phyloP scores from a whole-genome alignment of 2,113 vertebrate species.

The Orientallactaga bullata region DNA sequence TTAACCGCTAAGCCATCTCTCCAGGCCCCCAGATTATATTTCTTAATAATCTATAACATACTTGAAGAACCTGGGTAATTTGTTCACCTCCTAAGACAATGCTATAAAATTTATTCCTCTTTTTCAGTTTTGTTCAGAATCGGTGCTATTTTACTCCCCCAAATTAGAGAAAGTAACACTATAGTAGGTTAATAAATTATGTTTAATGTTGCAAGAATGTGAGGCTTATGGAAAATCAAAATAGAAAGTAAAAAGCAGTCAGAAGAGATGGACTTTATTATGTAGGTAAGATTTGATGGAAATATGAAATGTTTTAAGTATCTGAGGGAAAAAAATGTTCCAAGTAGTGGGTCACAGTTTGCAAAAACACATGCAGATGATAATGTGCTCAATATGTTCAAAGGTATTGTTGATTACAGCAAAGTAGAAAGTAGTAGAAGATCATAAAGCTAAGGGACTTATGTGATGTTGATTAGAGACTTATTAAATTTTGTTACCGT shows the following conservation, averaged over 20 bases:
- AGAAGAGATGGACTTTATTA: slow-evolving; percentile 16
- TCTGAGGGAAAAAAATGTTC: background rate
- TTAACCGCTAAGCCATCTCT: too few relatives aligned
- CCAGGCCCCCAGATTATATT: background rate
- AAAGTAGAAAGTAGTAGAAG: background rate
- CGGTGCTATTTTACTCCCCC: background rate
- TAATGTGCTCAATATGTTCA: background rate
- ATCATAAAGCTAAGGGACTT: background rate
- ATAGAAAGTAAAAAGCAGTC: background rate
- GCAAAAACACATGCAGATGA: background rate
- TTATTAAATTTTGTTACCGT: background rate
- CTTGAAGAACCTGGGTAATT: background rate
- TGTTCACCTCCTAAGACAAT: background rate
- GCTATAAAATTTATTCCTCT: slow-evolving; percentile 26
- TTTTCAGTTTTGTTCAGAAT: slow-evolving; percentile 26
- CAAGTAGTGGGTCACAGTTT: background rate
- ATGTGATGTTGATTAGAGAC: background rate
- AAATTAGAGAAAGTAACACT: background rate
- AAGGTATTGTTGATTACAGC: background rate
- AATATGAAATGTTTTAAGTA: background rate
- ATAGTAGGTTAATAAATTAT: background rate
- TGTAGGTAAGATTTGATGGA: slow-evolving; percentile 15
- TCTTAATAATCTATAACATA: background rate
- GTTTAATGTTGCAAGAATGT: background rate
- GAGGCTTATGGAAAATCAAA: slow-evolving; percentile 1